Conservation (phyloP, 1,140 invertebrate genomes). For the Drosophila willistoni region DNA sequence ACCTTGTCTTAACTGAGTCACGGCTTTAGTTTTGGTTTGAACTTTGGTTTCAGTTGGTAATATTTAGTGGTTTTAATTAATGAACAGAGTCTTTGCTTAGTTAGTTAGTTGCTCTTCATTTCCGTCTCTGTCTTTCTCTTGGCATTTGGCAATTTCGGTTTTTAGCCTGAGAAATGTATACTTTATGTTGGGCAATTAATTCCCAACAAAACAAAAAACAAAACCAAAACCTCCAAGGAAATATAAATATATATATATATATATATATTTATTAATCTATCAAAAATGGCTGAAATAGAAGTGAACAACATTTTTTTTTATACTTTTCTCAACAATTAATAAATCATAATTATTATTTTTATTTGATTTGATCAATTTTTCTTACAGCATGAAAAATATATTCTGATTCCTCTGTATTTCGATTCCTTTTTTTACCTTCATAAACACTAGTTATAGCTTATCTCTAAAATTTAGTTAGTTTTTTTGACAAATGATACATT, state of each 20-base stretch:
- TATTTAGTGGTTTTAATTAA: conserved; percentile 79
- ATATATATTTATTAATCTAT: neutral
- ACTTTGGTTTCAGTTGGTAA: conserved; percentile 67
- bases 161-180: conserved; percentile 54
- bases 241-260: neutral
- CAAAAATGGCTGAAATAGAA: neutral
- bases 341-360: no score
- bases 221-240: neutral
- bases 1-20: conserved; percentile 50
- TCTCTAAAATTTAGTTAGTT: no score
- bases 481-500: no score
- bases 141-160: conserved; percentile 55
- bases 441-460: no score
- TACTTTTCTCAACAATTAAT: no score
- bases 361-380: no score
- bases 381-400: no score
- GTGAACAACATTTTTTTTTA: neutral
- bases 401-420: no score
- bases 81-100: conserved; percentile 31
- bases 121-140: conserved; percentile 38
- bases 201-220: neutral
- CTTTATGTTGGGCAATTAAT: conserved; percentile 8
- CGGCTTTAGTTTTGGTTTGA: conserved; percentile 52
- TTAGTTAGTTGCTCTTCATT: conserved; percentile 41
- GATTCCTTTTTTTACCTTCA: no score